Base-by-base conservation (phyloP, 2,113 vertebrate genomes). In the Salvator merianae region DNA sequence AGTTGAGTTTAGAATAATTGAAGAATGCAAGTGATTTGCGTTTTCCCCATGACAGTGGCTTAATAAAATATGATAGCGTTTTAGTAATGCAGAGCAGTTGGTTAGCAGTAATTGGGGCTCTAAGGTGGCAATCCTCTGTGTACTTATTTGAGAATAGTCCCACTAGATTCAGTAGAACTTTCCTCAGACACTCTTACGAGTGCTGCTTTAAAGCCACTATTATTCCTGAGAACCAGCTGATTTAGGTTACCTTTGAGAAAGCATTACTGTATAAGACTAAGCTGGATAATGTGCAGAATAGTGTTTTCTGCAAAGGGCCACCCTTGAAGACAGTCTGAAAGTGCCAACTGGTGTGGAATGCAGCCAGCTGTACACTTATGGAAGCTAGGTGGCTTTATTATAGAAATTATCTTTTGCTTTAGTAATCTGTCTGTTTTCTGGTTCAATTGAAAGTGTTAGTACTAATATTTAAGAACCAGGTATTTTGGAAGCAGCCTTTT, bases 1-100 rank as follows among this genome's bases (percentile, higher is more conserved):
- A 91, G 94, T 95, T 97, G 94, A 95, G 95, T 97, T 97, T 97
- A 96, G 94, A 98, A 95, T 98, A 97, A 98, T 97, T 97, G 95
- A 95, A 93, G 95, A 97, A 95, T 95, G 95, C 96, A 96, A 97
- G 96, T 96, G 93, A 97, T 97, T 97, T 97, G 96, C 96, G 95
- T 95, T 96, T 96, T 97, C 93, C 92, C 88, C 92, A 94, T 97
- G 95, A 97, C 94, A 93, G 88, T 87, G 83, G 90, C 94, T 96
- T 98, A 97, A 97, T 98, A 97, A 96, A 97, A 95, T 95, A 93
- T 96, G 94, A 95, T 95, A 88, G 90, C 81, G 78, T 95, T 96
- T 96, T 95, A 95, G 94, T 88, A 92, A 93, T 94, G 88, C 86
- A 83, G 91, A 91, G 84, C 91, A 88, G 88, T 84, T 95, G 94